Evolutionary conservation across 2,113 vertebrate genomes (phyloP), one percentile per base, ranked within the genome.

Genomic region (Echinops telfairi): DNA sequence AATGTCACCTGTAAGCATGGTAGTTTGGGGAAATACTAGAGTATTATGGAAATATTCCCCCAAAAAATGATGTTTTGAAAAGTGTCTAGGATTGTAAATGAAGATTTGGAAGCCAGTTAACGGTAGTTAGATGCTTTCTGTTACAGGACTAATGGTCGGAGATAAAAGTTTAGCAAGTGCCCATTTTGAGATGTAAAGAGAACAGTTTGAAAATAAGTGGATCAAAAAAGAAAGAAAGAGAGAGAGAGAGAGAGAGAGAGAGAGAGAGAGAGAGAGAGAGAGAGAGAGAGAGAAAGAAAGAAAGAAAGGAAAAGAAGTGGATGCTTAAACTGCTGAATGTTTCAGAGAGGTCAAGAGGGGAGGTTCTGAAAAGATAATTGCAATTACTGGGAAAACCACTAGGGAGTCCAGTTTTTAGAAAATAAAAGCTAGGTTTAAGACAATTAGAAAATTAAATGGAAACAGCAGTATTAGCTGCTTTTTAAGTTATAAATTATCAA

Each of bases 381-480:
- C 33, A 79, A 22, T 57, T 83, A 31, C 60, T 70, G 47, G n/a
- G n/a, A 14, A 68, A 25, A n/a, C 62, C 60, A 82, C 22, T 70
- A 82, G 82, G 29, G 31, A 89, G 33, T 53, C 0, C 7, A 29
- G 31, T n/a, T 78, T n/a, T 73, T 71, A 71, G 12, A 73, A 82
- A 90, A 78, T 57, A 43, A 87, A 10, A 64, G 43, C 43, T 23
- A 68, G 22, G 22, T 64, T 87, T 3, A n/a, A 70, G 60, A 17
- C 8, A 77, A 86, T 86, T 89, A 60, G 70, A 84, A 47, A 77
- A 38, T 64, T 86, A n/a, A 73, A 83, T 87, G 53, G 43, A 64
- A 93, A 81, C 15, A 47, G 53, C 4, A 1, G 14, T 12, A 8
- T 33, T 62, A 38, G 66, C 75, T 86, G 36, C 31, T 2, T n/a